Evolutionary conservation across 1,140 invertebrate species (phyloP), one percentile per base, ranked within the genome.

Genomic region (Ridgeia piscesae): DNA sequence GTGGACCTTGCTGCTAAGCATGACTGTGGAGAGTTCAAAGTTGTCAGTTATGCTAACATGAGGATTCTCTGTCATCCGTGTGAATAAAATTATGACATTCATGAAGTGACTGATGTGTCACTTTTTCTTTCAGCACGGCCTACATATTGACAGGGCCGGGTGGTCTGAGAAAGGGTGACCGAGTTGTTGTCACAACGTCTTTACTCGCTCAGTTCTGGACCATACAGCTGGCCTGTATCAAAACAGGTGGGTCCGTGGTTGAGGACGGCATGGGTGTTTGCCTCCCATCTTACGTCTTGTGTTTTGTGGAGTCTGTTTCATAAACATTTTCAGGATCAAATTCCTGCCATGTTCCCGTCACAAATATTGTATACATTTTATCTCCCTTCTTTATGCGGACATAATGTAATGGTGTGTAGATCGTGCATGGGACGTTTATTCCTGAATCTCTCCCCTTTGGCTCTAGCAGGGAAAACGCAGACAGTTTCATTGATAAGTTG

Each of bases 201-300:
- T 95, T 95, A 93, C 93, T 96, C 35, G 95, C 95, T 34, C 95
- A 96, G 92, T 96, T 95, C 95, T 96, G 96, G 96, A 91, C 96
- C 14, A 93, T 96, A 0, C 95, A 95, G 93, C 91, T 96, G 11
- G 96, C 95, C 33, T 94, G 94, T 31, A 95, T 96, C n/a, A 94
- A 95, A 94, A 93, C 95, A 93, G 95, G 95, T 95, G 91, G 93
- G 89, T 50, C 58, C 27, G 27, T 2, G 27, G 58, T 17, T 77
- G 58, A 42, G 42, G 42, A 42, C 42, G 4, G 42, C 42, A 42
- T 11, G 42, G 11, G 42, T 42, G 4, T 42, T 11, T 6, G 42
- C 42, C 11, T 6, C 11, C 42, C 42, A 42, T 42, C 42, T 42
- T 11, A 4, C 42, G 11, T n/a, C 42, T 42, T 42, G 42, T 11